phyloP scores from a whole-genome alignment of 2,797 vertebrate species.

The Chromobotia macracanthus region DNA sequence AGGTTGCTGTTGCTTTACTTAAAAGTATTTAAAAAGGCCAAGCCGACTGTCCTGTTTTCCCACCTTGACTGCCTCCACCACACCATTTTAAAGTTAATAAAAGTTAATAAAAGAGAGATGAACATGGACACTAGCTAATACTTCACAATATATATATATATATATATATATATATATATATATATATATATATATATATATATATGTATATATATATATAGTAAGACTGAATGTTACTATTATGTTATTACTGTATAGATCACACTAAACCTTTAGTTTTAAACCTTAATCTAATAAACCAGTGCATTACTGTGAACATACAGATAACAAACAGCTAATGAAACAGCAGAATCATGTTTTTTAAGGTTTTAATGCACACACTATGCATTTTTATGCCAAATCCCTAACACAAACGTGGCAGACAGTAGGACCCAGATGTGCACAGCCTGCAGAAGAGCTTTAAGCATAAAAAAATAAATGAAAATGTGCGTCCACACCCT shows the following conservation, averaged over 20 bases:
- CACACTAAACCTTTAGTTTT: background rate
- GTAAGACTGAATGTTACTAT: background rate
- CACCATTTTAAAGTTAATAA: too few relatives aligned
- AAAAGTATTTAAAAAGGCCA: background rate
- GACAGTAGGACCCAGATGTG: constrained; percentile 75
- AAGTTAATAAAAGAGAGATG: too few relatives aligned
- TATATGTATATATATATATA: background rate
- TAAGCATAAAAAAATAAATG: constrained; percentile 52
- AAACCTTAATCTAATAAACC: too few relatives aligned
- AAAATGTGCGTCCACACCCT: constrained; percentile 75
- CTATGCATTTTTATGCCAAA: too few relatives aligned
- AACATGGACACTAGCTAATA: background rate
- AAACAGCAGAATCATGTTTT: too few relatives aligned
- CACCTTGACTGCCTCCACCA: constrained; percentile 15
- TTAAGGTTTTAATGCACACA: too few relatives aligned
- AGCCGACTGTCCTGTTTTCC: constrained; percentile 4
- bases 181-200: too few relatives aligned
- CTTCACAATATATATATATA: too few relatives aligned
- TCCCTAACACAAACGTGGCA: background rate
- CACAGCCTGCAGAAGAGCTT: constrained; percentile 61
- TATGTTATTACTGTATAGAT: background rate
- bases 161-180: too few relatives aligned
- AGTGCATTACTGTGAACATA: background rate
- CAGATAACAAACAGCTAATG: background rate
- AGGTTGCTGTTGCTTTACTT: background rate